phyloP scores from a whole-genome alignment of 1,140 invertebrate species.

The Papilio xuthus region DNA sequence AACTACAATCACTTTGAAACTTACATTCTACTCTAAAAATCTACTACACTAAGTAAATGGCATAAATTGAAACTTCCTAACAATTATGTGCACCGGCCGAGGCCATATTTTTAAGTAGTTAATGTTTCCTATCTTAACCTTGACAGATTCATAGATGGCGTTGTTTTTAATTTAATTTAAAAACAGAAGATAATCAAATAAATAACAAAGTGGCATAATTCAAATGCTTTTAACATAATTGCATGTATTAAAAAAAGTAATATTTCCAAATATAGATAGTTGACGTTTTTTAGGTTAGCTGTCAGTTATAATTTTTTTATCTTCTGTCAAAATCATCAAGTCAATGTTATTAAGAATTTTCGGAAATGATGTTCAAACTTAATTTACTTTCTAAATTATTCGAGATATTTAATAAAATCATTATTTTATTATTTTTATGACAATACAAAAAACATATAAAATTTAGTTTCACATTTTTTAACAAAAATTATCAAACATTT shows the following conservation, averaged over 20 bases:
- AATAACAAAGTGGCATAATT: background rate
- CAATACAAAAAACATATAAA: constrained; percentile 2
- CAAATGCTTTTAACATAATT: background rate
- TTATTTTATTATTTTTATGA: background rate
- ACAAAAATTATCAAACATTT: background rate
- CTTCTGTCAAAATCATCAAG: constrained; percentile 7
- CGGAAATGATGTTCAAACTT: background rate
- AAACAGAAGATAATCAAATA: constrained; percentile 14
- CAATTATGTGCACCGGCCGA: constrained; percentile 29
- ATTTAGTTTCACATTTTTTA: background rate
- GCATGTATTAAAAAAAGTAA: background rate
- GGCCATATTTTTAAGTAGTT: constrained; percentile 42
- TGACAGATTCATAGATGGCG: constrained; percentile 19
- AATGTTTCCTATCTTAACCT: constrained; percentile 34
- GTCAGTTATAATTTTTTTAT: constrained; percentile 16
- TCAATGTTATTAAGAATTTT: background rate
- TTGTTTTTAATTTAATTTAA: background rate
- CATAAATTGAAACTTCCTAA: constrained; percentile 52
- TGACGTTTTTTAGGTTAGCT: background rate
- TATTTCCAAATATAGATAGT: background rate
- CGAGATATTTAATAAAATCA: background rate
- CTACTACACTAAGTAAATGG: constrained; percentile 53
- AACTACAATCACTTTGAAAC: constrained; percentile 37
- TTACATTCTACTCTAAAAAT: constrained; percentile 38
- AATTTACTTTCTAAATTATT: background rate